phyloP scores from a whole-genome alignment of 2,797 vertebrate genomes.

The Trachurus trachurus region DNA sequence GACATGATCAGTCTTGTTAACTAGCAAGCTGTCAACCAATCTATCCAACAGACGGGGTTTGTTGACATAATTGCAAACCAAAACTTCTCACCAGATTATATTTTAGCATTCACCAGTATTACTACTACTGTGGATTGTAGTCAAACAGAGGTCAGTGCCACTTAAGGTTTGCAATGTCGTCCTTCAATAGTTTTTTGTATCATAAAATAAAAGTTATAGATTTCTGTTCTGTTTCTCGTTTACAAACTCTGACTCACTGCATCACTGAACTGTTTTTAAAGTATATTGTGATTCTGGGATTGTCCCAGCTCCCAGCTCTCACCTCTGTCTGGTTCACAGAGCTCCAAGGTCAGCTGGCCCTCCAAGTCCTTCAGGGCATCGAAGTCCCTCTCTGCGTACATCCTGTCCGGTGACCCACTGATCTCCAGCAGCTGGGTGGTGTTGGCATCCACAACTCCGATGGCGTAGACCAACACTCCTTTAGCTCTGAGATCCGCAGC shows the following conservation, averaged over 20 bases:
- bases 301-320: constrained; percentile 52
- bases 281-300: background rate
- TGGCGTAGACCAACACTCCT: constrained; percentile 85
- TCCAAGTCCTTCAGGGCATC: constrained; percentile 83
- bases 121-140: too few species aligned
- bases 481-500: constrained; percentile 83
- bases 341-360: constrained; percentile 83
- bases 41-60: too few species aligned
- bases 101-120: background rate
- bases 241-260: background rate
- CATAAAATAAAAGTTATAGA: background rate
- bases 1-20: background rate
- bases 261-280: background rate
- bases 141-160: too few species aligned
- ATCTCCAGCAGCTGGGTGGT: constrained; percentile 86
- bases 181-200: background rate
- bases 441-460: constrained; percentile 86
- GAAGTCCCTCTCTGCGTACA: constrained; percentile 82
- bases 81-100: background rate
- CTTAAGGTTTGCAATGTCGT: too few species aligned
- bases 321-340: constrained; percentile 86
- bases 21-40: background rate
- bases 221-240: background rate
- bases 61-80: background rate
- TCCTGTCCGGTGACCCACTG: constrained; percentile 75